Conservation (phyloP, 2,888 invertebrate genomes). For the Matsumyia berberina region DNA sequence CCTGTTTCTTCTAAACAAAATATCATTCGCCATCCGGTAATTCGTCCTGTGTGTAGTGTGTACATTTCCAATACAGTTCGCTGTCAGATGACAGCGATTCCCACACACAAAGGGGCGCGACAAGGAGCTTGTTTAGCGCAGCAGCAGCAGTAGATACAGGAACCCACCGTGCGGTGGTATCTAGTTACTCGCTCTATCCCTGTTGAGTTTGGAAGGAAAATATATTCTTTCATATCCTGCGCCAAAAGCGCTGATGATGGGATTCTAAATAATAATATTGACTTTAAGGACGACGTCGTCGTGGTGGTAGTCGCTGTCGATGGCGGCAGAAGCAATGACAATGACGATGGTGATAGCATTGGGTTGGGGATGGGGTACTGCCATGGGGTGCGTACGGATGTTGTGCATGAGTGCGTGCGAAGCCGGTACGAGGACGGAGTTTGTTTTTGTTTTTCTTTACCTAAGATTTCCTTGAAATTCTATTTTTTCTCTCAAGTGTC, state of each 20-base stretch:
- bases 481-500: conserved; percentile 18
- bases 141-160: conserved; percentile 30
- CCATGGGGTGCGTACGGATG: conserved; percentile 26
- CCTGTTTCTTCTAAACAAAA: conserved; percentile 60
- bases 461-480: conserved; percentile 44
- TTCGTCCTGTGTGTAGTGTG: conserved; percentile 70
- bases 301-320: conserved; percentile 3
- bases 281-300: conserved; percentile 69
- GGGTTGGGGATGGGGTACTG: not conserved
- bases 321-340: conserved; percentile 3
- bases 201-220: conserved; percentile 54
- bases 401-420: conserved; percentile 49
- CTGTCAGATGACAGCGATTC: conserved; percentile 63
- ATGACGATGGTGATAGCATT: not conserved
- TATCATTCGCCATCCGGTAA: conserved; percentile 68
- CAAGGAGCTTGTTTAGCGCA: conserved; percentile 62
- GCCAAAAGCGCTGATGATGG: conserved; percentile 76
- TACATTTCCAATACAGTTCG: conserved; percentile 42
- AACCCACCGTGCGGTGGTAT: conserved; percentile 51
- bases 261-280: conserved; percentile 76
- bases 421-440: conserved; percentile 13
- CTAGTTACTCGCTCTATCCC: conserved; percentile 56
- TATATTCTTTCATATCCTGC: conserved; percentile 72
- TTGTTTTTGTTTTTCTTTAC: conserved; percentile 62
- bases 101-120: conserved; percentile 34